Conservation (phyloP, 2,113 vertebrate genomes). For the Telmatochromis sp. region DNA sequence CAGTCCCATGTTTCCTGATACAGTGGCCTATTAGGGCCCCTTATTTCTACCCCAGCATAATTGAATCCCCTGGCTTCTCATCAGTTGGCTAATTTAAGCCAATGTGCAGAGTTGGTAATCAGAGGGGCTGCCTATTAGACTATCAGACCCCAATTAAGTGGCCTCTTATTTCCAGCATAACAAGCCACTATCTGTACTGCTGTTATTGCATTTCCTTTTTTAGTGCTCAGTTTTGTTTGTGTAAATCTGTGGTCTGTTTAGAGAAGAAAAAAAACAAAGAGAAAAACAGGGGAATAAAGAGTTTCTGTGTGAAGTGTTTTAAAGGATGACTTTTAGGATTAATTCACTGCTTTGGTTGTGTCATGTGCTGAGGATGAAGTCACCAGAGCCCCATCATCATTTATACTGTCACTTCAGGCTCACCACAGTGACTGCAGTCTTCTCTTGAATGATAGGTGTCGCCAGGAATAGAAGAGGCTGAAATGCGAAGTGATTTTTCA, state of each 20-base stretch:
- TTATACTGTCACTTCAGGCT: not conserved
- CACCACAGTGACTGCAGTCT: not conserved
- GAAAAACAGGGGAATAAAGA: not conserved
- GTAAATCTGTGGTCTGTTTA: conserved; percentile 43
- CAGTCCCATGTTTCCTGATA: conserved; percentile 63
- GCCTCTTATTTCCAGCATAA: conserved; percentile 68
- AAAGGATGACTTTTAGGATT: not conserved
- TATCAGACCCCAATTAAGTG: conserved; percentile 70
- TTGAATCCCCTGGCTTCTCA: conserved; percentile 76
- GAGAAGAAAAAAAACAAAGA: not conserved
- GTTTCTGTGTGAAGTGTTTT: conserved; percentile 1
- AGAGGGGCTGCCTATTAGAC: conserved; percentile 68
- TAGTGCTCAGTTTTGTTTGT: conserved; percentile 52
- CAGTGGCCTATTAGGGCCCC: conserved; percentile 67
- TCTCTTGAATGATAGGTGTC: not conserved
- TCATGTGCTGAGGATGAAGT: not conserved
- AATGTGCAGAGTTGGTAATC: conserved; percentile 72
- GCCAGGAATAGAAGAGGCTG: not conserved
- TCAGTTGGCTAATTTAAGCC: conserved; percentile 70
- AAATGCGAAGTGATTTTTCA: not conserved
- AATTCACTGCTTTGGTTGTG: not conserved
- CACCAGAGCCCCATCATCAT: not conserved
- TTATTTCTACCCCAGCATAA: conserved; percentile 72
- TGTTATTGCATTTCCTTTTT: conserved; percentile 68
- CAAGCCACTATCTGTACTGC: conserved; percentile 51